Evolutionary conservation across 2,113 vertebrate genomes (phyloP), one percentile per base, ranked within the genome.

Genomic region (Antigone vipio): DNA sequence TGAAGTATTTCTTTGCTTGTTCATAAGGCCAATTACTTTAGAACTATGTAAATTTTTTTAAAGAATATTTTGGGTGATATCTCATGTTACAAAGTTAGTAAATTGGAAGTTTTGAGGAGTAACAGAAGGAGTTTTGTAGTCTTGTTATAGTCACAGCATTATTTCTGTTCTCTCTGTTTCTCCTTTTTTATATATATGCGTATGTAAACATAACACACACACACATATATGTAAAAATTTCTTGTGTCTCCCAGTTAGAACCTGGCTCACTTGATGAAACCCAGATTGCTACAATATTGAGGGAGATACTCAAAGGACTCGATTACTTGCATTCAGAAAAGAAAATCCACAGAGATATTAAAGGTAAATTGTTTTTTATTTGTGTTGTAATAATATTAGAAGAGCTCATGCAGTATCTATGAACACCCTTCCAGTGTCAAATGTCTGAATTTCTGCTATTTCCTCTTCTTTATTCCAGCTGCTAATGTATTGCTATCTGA

Each of bases 331-430:
- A 99, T 98, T 99, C 99, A 15, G 99, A 99, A 97, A 99, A 99
- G 98, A 99, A 99, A 98, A 99, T 99, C 95, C 99, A 99, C 95
- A 97, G 99, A 98, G 99, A 99, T 97, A 99, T 99, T 97, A 99
- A 99, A 99, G 99, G 99, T 99, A 97, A 97, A 9, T 75, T 60
- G 4, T 16, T 75, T 74, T 82, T 50, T 19, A 5, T 44, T 62
- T 63, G 17, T 47, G 47, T 64, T 69, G 5, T 52, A 68, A 76
- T 29, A 59, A 9, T 38, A 44, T 73, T 82, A 68, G 30, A 81
- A 74, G 14, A 86, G 17, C 30, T 72, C 5, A 5, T 35, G 59
- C 38, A 85, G 12, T 52, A 21, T 60, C 50, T 64, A n/a, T 22
- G 24, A 78, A 55, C 7, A 24, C 12, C 12, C 22, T 42, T 50